Conservation (phyloP, 2,797 vertebrate genomes). For the Xenopus petersii region DNA sequence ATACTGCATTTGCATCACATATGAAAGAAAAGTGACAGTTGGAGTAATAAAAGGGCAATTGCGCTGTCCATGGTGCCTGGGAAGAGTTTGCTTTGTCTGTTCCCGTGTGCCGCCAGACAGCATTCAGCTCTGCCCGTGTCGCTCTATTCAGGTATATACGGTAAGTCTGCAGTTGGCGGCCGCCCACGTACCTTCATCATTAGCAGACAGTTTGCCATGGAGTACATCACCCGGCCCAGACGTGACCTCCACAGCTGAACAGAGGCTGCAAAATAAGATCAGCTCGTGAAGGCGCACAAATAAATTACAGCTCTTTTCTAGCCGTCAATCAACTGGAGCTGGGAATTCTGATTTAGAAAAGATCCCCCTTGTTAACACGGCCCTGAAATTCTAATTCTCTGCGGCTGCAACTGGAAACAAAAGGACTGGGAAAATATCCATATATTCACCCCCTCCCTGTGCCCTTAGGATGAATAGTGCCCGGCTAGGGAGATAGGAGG, state of each 20-base stretch:
- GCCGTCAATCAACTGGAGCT: conserved; percentile 73
- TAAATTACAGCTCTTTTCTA: conserved; percentile 66
- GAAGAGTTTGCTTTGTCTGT: not conserved
- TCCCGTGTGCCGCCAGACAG: not conserved
- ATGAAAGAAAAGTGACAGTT: too few relatives aligned
- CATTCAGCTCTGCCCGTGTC: conserved; percentile 13
- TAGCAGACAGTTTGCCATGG: conserved; percentile 97
- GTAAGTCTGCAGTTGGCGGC: conserved; percentile 59
- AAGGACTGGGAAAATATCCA: conserved; percentile 2
- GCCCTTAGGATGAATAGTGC: too few relatives aligned
- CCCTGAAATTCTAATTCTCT: conserved; percentile 54
- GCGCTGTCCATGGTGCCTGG: too few relatives aligned
- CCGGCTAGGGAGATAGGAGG: not conserved
- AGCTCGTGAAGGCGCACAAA: conserved; percentile 65
- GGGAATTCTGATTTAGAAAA: conserved; percentile 53
- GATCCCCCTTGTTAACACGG: conserved; percentile 56
- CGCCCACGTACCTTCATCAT: conserved; percentile 92
- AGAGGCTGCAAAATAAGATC: conserved; percentile 79
- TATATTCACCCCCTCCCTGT: too few relatives aligned
- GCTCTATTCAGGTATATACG: conserved; percentile 59
- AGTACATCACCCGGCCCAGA: conserved; percentile 94
- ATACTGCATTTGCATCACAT: too few relatives aligned
- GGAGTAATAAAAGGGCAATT: too few relatives aligned
- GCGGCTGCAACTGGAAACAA: conserved; percentile 39
- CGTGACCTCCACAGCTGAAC: conserved; percentile 93